Evolutionary conservation across 2,113 vertebrate genomes (phyloP), one percentile per base, ranked within the genome.

Genomic region (Petroica traversi): DNA sequence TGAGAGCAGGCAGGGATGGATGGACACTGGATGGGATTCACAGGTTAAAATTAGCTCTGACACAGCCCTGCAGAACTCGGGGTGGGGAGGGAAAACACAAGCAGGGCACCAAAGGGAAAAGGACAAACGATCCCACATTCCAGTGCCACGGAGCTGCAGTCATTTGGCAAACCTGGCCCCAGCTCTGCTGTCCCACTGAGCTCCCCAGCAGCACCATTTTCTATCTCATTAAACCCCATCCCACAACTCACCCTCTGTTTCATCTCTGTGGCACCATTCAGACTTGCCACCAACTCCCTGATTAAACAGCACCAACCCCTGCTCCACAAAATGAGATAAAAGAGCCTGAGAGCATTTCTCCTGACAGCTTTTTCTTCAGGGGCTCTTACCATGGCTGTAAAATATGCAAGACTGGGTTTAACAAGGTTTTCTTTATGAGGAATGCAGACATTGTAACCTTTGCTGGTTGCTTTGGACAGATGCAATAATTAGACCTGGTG

Each of bases 371-470:
- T 17, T 75, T 88, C 83, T 93, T 61, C 79, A 55, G 76, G 38
- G 80, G 59, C 63, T 88, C 55, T 91, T 48, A 62, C 46, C 49
- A 36, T 0, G 16, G 51, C 92, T 72, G 52, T 91, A 54, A 94
- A 93, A 72, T 34, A 46, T 16, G 52, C 48, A 57, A 91, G 92
- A 40, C 38, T 8, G 48, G 28, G 43, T 89, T 95, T 94, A 86
- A 95, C 61, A 45, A 80, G 83, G 72, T 92, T 92, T 88, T 63
- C 91, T 91, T 92, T 62, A 36, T 2, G 61, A 74, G 68, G 72
- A 94, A 83, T 71, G 79, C 66, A 92, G 90, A 46, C 68, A 51
- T 59, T 62, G 63, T 46, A 83, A 95, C 85, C 94, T 93, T 41
- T 62, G 29, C 78, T 85, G 7, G 75, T 12, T 73, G 66, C 55